Base-by-base conservation (phyloP, 2,888 invertebrate species). In the Trissolcus brochymenae region DNA sequence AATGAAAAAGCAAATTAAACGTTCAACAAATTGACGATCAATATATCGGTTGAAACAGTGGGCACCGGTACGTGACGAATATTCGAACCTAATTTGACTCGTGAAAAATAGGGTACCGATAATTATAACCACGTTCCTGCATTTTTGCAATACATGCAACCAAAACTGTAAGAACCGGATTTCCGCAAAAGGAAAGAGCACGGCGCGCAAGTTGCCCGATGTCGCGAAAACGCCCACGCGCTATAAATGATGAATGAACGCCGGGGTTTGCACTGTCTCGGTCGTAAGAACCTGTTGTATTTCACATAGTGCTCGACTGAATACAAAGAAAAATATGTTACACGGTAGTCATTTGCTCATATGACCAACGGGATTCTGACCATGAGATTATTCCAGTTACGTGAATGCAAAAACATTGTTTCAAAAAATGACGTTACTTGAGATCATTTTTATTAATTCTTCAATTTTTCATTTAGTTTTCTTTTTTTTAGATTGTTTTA, bases 121-220 rank as follows among this genome's bases (percentile, higher is more conserved):
- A 25, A 35, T 35, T 11, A 35, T 35, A 29, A 35, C 35, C 35
- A 11, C 35, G 51, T 19, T 13, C 19, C 13, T 40, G 46, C 21
- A 65, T 56, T 74, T 74, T 61, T 57, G 50, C 16, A 43, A 41
- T 60, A 66, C 16, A 40, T 60, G 35, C 25, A 21, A 6, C 21
- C 56, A 14, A 61, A 74, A 74, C 61, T 17, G 56, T 62, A 74
- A 67, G 61, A 74, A 67, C 73, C 66, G 57, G 73, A 67, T 67
- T 74, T 67, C 66, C 87, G 84, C 85, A 87, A 87, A 88, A 86
- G 87, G 88, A 80, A 84, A 86, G 86, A 68, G 79, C 55, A 60
- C 66, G 56, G 61, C 70, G 76, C 65, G 73, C 76, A 73, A 62
- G 73, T 76, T 74, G 76, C 49, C 65, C 66, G 59, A 65, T 64